These are phyloP conservation scores for Sprattus sprattus DNA, from an alignment of 2,113 vertebrate genomes.

Conservation along the genomic window DNA sequence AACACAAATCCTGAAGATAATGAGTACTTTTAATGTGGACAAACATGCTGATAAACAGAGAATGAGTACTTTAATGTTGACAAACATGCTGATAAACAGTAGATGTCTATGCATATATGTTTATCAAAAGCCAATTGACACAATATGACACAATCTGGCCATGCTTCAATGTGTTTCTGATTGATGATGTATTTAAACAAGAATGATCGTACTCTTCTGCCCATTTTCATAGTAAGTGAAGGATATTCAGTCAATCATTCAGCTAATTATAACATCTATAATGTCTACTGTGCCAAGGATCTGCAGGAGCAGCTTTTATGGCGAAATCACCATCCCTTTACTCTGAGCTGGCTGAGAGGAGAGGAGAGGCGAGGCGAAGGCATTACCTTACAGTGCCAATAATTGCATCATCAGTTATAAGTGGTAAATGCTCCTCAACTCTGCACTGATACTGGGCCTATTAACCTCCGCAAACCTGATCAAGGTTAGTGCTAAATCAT, in stretches of 20 bases:
- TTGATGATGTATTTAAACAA: neutral
- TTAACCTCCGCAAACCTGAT: slow-evolving; percentile 64
- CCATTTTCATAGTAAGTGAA: neutral
- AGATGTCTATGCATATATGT: neutral
- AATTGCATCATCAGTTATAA: slow-evolving; percentile 69
- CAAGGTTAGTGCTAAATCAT: slow-evolving; percentile 61
- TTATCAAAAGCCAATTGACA: neutral
- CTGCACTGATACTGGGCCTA: slow-evolving; percentile 56
- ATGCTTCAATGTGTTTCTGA: neutral
- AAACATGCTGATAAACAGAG: neutral
- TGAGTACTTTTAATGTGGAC: too few relatives aligned
- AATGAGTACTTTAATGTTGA: neutral
- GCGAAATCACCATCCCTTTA: neutral
- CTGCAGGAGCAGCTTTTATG: neutral
- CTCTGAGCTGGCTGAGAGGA: neutral
- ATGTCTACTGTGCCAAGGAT: neutral
- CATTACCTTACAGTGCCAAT: slow-evolving; percentile 55
- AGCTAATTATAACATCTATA: neutral
- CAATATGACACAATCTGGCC: neutral
- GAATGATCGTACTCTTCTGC: neutral
- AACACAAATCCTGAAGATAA: neutral
- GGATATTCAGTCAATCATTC: neutral
- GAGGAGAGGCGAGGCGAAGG: slow-evolving; percentile 31
- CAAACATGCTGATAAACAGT: neutral
- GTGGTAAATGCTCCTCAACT: slow-evolving; percentile 62